Evolutionary conservation across 2,888 invertebrate species (phyloP), one percentile per base, ranked within the genome.

Genomic region (Coleophora deauratella): DNA sequence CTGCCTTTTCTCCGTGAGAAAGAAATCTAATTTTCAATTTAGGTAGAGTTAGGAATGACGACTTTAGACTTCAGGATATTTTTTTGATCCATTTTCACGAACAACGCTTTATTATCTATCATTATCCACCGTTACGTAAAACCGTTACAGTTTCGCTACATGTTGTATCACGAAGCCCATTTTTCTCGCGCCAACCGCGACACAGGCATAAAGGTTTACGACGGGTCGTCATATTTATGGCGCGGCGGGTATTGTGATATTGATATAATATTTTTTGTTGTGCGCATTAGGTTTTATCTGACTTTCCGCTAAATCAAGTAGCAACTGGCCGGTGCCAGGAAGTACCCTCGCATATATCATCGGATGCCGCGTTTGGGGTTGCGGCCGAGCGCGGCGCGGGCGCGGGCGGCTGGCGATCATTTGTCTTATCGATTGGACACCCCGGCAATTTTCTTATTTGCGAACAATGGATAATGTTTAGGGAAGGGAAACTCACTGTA

Each of bases 281-380:
- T 82, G 80, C 80, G 75, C 82, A 82, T 85, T 84, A 84, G 80
- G 81, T 84, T 85, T 85, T 85, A 85, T 85, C 85, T 85, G 73
- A 72, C 75, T 85, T 85, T 85, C 85, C 85, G 85, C 82, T 85
- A 85, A 84, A 85, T 85, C 84, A 85, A 85, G 85, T 85, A 84
- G 76, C 82, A 77, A 84, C 84, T 84, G 85, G 84, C 84, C 84
- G 82, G 73, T 80, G 82, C 76, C 81, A 80, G 84, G 82, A 81
- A 77, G 73, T 76, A 74, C 79, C 81, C 80, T 72, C 79, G 74
- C 78, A 73, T 85, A 82, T 69, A 78, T 84, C 84, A 84, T 76
- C 62, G 62, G 81, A 81, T 77, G 74, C 71, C 66, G 67, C 73
- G 57, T 75, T 81, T 81, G 81, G 84, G 82, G 82, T 80, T 78